A percentile compares a stretch with the other conserved stretches of the same genome.
Evolutionary conservation across 2,113 vertebrate genomes (phyloP).

Genomic region (Cyanoramphus novaezelandiae): DNA sequence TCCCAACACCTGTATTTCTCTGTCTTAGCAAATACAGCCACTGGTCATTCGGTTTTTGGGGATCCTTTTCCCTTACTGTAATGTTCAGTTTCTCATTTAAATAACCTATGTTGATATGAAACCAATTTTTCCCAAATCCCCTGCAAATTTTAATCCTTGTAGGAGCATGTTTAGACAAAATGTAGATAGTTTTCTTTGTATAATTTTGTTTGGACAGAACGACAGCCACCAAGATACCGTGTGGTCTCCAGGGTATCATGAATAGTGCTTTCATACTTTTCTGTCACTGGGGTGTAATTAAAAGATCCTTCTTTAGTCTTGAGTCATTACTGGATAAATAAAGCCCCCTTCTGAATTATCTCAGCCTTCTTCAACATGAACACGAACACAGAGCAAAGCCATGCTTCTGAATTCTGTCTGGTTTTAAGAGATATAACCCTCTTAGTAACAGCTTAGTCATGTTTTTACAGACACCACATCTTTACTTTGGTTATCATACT

Average conservation of each 20-base stretch:
- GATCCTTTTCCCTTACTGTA: neutral
- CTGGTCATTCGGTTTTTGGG: neutral
- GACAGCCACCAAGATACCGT: neutral
- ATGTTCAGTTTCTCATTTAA: neutral
- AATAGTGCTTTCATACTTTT: conserved; percentile 20
- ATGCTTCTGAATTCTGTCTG: neutral
- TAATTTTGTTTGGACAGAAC: neutral
- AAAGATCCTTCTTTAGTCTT: neutral
- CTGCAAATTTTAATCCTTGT: neutral
- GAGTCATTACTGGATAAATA: neutral
- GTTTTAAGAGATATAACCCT: neutral
- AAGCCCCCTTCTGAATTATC: conserved; percentile 1
- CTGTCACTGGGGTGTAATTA: neutral
- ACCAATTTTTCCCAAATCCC: neutral
- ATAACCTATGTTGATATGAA: neutral
- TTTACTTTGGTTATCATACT: neutral
- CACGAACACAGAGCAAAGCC: neutral
- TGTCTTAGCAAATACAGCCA: neutral
- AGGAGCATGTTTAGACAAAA: neutral
- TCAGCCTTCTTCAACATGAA: neutral
- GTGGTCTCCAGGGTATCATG: neutral
- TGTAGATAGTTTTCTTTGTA: neutral
- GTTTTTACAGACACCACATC: neutral
- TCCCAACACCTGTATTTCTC: neutral
- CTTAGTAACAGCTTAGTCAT: neutral